phyloP scores from a whole-genome alignment of 2,888 invertebrate genomes.

The Gastracanthus pulcherrimus region DNA sequence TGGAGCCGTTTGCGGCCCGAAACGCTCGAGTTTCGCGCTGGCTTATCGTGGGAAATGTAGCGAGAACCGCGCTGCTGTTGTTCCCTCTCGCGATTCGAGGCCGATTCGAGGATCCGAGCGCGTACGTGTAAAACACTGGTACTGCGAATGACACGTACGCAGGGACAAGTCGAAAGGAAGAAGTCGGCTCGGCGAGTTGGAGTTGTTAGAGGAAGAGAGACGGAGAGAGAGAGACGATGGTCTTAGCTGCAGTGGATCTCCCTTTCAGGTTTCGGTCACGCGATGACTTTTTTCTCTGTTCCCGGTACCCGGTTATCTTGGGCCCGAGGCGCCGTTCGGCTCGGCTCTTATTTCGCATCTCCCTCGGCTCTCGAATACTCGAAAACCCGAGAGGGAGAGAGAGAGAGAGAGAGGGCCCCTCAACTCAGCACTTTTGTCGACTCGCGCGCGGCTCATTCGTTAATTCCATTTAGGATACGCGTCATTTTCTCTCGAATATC shows the following conservation, averaged over 20 bases:
- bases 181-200: background rate
- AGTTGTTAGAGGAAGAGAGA: background rate
- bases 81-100: background rate
- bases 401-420: too few relatives aligned
- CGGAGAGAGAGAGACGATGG: background rate
- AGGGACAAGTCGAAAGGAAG: slow-evolving; percentile 53
- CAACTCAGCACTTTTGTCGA: slow-evolving; percentile 19
- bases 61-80: background rate
- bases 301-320: slow-evolving; percentile 71
- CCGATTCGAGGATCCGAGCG: background rate
- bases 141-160: slow-evolving; percentile 30
- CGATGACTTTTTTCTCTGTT: slow-evolving; percentile 76
- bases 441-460: background rate
- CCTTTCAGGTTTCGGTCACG: slow-evolving; percentile 76
- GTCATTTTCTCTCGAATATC: slow-evolving; percentile 1
- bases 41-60: background rate
- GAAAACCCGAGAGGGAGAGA: too few relatives aligned
- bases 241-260: slow-evolving; percentile 65
- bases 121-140: background rate
- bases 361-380: background rate
- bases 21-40: slow-evolving; percentile 35
- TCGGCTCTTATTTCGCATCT: background rate
- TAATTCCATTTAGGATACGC: slow-evolving; percentile 42
- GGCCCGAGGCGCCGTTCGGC: slow-evolving; percentile 31
- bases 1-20: slow-evolving; percentile 41